Evolutionary conservation across 2,797 vertebrate genomes (phyloP), one percentile per base, ranked within the genome.

Genomic region (Acipenser ruthenus): DNA sequence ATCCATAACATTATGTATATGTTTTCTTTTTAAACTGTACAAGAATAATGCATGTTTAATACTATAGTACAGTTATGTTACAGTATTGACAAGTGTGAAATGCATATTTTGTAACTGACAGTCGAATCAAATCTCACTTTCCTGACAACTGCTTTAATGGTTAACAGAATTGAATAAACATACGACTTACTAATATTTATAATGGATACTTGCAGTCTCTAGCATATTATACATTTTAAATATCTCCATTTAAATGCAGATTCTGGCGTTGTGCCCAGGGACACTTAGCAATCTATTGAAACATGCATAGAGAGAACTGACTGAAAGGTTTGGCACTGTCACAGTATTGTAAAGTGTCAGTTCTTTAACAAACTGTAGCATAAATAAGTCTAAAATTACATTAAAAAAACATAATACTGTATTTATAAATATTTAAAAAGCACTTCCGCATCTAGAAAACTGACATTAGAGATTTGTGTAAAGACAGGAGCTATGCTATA

Each of bases 171-270:
- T 67, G 66, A 67, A 61, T 67, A 67, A 65, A 67, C 61, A 53
- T 64, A 67, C 50, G 60, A 65, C 63, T 71, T 65, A 59, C 69
- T 52, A 18, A 65, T 71, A 64, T 71, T 71, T 71, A 64, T 67
- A 60, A 67, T 70, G 63, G 67, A 63, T 51, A 67, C 59, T 70
- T 60, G 62, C 59, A 61, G 55, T 53, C 66, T 67, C 56, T 51
- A n/a, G 60, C 56, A 66, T 63, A 67, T 23, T 67, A 61, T 64
- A 63, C 59, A 64, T 65, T 53, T 64, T 70, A 66, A 70, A 66
- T 67, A 63, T 64, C 50, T 70, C 56, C 50, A 67, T 70, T 67
- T 70, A 59, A 51, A 52, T 50, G 62, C 67, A 64, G 48, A 64
- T 58, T 58, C 49, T 67, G 66, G n/a, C 66, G 60, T 62, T 67